These are phyloP conservation scores for Orthosia gracilis DNA, from an alignment of 2,888 invertebrate genomes.

Conservation along the genomic window DNA sequence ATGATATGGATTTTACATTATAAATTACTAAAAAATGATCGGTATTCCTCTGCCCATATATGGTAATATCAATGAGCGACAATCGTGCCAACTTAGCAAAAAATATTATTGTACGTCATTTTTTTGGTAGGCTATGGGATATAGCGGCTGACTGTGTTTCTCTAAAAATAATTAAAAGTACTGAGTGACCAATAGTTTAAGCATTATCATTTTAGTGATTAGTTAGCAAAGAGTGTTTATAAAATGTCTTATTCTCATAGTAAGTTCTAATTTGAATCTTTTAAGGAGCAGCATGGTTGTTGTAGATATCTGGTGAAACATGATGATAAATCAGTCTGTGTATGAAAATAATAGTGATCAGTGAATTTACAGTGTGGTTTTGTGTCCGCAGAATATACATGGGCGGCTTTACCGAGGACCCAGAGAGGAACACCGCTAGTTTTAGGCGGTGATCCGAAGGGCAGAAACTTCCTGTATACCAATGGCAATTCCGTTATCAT, in stretches of 20 bases:
- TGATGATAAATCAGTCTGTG: constrained; percentile 65
- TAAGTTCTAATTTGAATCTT: constrained; percentile 78
- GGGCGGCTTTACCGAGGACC: constrained; percentile 98
- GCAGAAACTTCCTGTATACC: constrained; percentile 98
- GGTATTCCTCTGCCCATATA: constrained; percentile 77
- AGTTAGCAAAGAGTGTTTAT: constrained; percentile 78
- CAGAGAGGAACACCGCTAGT: constrained; percentile 98
- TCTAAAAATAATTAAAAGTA: constrained; percentile 83
- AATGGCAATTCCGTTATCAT: constrained; percentile 99
- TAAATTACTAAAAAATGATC: constrained; percentile 2
- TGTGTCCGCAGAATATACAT: constrained; percentile 94
- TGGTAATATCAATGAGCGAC: constrained; percentile 78
- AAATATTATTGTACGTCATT: constrained; percentile 82
- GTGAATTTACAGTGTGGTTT: constrained; percentile 65
- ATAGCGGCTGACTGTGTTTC: constrained; percentile 88
- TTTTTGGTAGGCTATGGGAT: constrained; percentile 83
- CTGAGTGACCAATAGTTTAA: constrained; percentile 77
- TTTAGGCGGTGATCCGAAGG: constrained; percentile 98
- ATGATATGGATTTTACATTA: background rate
- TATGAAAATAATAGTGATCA: constrained; percentile 57
- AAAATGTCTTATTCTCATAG: constrained; percentile 89
- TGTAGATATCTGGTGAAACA: constrained; percentile 59
- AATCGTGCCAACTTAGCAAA: constrained; percentile 76
- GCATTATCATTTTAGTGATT: constrained; percentile 74
- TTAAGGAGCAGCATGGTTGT: constrained; percentile 72